Evolutionary conservation across 2,797 vertebrate genomes (phyloP).

Genomic region (Adrianichthys oophorus): DNA sequence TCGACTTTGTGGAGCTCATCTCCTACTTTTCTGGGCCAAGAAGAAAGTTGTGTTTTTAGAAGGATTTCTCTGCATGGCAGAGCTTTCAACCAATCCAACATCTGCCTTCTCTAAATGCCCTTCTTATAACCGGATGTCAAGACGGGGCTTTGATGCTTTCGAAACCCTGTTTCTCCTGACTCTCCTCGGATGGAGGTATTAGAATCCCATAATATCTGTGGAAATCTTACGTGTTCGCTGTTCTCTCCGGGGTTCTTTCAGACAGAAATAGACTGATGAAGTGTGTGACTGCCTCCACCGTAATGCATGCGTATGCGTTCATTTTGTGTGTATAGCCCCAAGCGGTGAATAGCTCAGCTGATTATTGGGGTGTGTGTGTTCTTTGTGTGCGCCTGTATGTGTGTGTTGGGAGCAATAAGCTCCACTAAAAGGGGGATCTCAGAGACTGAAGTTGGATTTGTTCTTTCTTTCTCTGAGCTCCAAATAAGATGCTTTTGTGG

Average conservation of each 20-base stretch:
- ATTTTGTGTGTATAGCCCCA: conserved; percentile 61
- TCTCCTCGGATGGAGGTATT: conserved; percentile 41
- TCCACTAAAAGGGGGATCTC: conserved; percentile 36
- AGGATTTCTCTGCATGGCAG: conserved; percentile 13
- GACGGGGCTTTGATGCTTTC: conserved; percentile 46
- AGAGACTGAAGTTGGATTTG: conserved; percentile 15
- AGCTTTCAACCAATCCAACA: conserved; percentile 30
- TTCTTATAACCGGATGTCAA: conserved; percentile 20
- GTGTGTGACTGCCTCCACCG: conserved; percentile 70
- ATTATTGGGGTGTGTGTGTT: conserved; percentile 63
- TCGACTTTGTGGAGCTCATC: conserved; percentile 31
- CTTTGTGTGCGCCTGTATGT: conserved; percentile 24
- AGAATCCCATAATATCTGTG: conserved; percentile 56
- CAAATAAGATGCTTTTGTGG: conserved; percentile 1
- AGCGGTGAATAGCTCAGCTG: conserved; percentile 70
- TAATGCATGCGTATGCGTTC: conserved; percentile 73
- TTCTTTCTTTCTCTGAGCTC: conserved; percentile 3
- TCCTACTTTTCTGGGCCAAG: conserved; percentile 33
- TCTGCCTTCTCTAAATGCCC: conserved; percentile 22
- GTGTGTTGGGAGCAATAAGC: conserved; percentile 29
- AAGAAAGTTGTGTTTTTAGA: conserved; percentile 31
- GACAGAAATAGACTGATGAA: conserved; percentile 74
- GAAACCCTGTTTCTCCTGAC: conserved; percentile 35
- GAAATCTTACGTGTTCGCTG: conserved; percentile 44
- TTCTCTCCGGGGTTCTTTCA: conserved; percentile 56